Evolutionary conservation across 1,140 invertebrate species (phyloP).

Genomic region (Choristoneura fumiferana): DNA sequence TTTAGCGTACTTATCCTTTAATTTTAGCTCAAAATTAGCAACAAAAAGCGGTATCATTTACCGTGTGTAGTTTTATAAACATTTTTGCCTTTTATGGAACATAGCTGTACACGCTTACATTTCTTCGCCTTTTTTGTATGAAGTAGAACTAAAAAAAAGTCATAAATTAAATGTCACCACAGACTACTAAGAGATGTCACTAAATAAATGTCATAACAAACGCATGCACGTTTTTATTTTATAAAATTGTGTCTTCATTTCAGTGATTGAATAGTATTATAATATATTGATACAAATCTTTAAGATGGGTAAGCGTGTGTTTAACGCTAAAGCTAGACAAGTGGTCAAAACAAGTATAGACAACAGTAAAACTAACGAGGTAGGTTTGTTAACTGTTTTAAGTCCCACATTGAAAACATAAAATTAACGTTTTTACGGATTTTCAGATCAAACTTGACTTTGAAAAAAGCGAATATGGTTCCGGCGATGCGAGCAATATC

Average conservation of each 20-base stretch:
- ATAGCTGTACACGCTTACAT: no score
- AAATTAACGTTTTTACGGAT: conserved; percentile 29
- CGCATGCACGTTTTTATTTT: conserved; percentile 33
- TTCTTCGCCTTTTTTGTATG: no score
- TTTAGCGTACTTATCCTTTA: no score
- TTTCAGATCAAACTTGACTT: conserved; percentile 84
- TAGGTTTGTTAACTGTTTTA: conserved; percentile 53
- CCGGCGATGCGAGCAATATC: conserved; percentile 87
- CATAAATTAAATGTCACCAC: conserved; percentile 36
- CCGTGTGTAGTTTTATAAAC: no score
- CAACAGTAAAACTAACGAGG: conserved; percentile 83
- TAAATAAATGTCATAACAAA: conserved; percentile 41
- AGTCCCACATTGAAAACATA: conserved; percentile 15
- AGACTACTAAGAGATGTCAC: conserved; percentile 30
- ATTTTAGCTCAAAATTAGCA: no score
- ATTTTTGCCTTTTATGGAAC: no score
- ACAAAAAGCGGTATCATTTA: no score
- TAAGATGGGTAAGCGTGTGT: conserved; percentile 82
- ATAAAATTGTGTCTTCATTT: background rate
- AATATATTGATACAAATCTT: background rate
- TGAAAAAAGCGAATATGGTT: conserved; percentile 75
- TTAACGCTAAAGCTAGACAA: conserved; percentile 88
- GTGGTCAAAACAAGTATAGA: conserved; percentile 85
- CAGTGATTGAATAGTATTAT: no score
- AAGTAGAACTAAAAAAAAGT: conserved; percentile 7